phyloP scores from a whole-genome alignment of 2,888 invertebrate species.

The Limnephilus lunatus region DNA sequence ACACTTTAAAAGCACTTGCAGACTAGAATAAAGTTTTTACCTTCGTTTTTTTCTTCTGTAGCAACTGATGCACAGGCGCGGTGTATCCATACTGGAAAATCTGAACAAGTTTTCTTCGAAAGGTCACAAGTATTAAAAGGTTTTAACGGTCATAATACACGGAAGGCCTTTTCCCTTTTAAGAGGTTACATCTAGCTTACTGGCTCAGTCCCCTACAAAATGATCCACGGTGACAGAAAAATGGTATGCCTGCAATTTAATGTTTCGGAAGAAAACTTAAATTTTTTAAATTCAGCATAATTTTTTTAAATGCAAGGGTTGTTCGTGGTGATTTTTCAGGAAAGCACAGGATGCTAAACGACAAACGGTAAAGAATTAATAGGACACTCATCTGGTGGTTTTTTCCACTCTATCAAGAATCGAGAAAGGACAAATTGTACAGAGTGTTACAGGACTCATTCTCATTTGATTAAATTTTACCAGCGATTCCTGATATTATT shows the following conservation, averaged over 20 bases:
- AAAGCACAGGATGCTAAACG: no score
- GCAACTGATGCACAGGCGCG: not conserved
- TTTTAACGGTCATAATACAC: not conserved
- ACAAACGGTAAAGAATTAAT: no score
- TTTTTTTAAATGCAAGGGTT: no score
- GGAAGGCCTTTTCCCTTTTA: not conserved
- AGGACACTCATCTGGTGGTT: no score
- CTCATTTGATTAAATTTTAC: no score
- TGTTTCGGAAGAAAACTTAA: not conserved
- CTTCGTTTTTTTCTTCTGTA: not conserved
- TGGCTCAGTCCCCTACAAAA: not conserved
- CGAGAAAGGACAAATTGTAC: no score
- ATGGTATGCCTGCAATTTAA: not conserved
- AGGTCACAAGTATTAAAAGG: not conserved
- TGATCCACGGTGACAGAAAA: not conserved
- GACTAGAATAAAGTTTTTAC: not conserved
- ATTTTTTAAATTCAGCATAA: no score
- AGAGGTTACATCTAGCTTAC: not conserved
- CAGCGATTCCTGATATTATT: no score
- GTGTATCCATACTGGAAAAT: not conserved
- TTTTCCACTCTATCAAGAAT: no score
- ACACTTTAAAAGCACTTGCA: not conserved
- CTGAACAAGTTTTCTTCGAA: not conserved
- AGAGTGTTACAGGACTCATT: no score
- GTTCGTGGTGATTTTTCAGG: no score